Base-by-base conservation (phyloP, 2,888 invertebrate species). In the Synergus laeviventris region DNA sequence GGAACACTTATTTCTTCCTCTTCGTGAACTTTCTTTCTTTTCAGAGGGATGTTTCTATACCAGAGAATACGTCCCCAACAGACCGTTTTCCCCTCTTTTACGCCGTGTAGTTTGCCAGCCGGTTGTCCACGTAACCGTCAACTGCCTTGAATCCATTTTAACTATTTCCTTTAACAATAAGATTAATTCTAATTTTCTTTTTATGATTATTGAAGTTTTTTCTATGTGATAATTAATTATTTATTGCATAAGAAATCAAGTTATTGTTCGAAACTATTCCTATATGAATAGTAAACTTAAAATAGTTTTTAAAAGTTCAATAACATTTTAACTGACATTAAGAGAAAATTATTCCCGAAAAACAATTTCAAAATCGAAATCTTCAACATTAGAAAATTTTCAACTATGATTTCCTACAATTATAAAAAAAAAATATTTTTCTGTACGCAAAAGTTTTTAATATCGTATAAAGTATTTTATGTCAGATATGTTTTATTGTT, bases 71-170 rank as follows among this genome's bases (percentile, higher is more conserved):
- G 49, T 49, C 49, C 38, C 49, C 49, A 49, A 49, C 49, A 49
- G 49, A 49, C 49, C 49, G 8, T 49, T 49, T 49, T 49, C 49
- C 49, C 49, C 49, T 49, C 49, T 49, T 31, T 4, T 49, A 39
- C 38, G 38, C 38, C 38, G 11, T 39, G n/a, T 1, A 49, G 49
- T 7, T 49, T n/a, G 9, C n/a, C 49, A n/a, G 8, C 49, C 49
- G n/a, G 49, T 49, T n/a, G 7, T 49, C 8, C n/a, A 8, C 7
- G 49, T 49, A 49, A 49, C 49, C 49, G 49, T 49, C 49, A 45
- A 45, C 45, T 49, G 49, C 49, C 49, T 49, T 49, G 49, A n/a
- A 49, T 49, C 49, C n/a, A 49, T 49, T 49, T 49, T n/a, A n/a
- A 49, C 8, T 49, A n/a, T 49, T 45, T 45, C 5, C 1, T 45